phyloP scores from a whole-genome alignment of 2,888 invertebrate genomes.

The Caenorhabditis sp. region DNA sequence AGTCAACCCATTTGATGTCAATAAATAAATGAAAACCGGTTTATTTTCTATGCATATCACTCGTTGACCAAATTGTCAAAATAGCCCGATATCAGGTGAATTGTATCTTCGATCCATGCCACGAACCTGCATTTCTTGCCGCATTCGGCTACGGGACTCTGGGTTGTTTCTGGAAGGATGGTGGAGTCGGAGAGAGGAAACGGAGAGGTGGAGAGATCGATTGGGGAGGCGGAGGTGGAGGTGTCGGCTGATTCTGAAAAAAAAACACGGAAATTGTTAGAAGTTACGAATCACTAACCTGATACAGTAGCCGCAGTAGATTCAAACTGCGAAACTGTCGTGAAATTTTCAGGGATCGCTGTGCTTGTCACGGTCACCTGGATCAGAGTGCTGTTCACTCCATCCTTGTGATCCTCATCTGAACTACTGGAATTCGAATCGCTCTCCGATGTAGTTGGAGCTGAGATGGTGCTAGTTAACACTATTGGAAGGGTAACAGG shows the following conservation, averaged over 20 bases:
- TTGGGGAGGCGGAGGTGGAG: not conserved
- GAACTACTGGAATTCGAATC: conserved; percentile 44
- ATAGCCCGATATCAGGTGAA: conserved; percentile 46
- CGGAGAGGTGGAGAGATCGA: not conserved
- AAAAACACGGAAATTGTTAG: too few species aligned
- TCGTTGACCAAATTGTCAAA: conserved; percentile 46
- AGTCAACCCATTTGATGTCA: not conserved
- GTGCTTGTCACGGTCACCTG: conserved; percentile 40
- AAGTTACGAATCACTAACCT: too few species aligned
- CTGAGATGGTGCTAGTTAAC: conserved; percentile 18
- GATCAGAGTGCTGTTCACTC: conserved; percentile 29
- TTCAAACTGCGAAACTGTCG: too few species aligned
- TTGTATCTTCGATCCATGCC: conserved; percentile 56
- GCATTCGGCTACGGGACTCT: conserved; percentile 36
- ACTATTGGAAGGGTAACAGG: not conserved
- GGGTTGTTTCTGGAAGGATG: conserved; percentile 14
- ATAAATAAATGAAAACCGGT: conserved; percentile 30
- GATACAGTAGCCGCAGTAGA: too few species aligned
- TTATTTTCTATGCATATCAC: conserved; percentile 52
- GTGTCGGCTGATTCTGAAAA: too few species aligned
- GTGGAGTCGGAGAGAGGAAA: not conserved
- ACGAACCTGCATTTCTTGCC: conserved; percentile 66
- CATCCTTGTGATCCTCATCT: conserved; percentile 40
- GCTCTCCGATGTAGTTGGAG: conserved; percentile 33
- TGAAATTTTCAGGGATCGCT: conserved; percentile 19